Evolutionary conservation across 2,113 vertebrate species (phyloP).

Genomic region (Gambusia holbrooki): DNA sequence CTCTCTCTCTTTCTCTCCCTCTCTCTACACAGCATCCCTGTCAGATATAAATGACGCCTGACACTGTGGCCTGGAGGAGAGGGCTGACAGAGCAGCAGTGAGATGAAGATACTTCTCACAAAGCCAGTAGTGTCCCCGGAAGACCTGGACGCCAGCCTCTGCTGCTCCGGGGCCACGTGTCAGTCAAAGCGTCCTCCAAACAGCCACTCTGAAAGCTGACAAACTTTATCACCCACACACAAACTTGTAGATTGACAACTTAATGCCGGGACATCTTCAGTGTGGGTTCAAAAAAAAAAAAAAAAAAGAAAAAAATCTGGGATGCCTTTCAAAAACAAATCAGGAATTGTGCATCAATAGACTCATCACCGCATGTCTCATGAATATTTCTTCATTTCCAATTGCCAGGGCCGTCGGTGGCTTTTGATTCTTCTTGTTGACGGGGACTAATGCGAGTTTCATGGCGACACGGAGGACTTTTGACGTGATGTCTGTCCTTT

Average conservation of each 20-base stretch:
- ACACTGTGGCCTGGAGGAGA: conserved; percentile 72
- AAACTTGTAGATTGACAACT: conserved; percentile 74
- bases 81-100: conserved; percentile 62
- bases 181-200: conserved; percentile 76
- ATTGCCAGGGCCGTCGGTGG: conserved; percentile 55
- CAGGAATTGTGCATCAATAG: conserved; percentile 42
- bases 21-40: conserved; percentile 61
- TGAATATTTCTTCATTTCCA: conserved; percentile 63
- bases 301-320: neutral
- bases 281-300: neutral
- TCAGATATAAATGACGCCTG: conserved; percentile 76
- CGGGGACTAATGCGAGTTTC: conserved; percentile 78
- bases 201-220: conserved; percentile 65
- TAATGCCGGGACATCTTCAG: conserved; percentile 56
- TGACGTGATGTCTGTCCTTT: conserved; percentile 76
- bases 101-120: conserved; percentile 77
- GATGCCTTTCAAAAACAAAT: conserved; percentile 52
- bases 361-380: conserved; percentile 49
- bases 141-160: conserved; percentile 65
- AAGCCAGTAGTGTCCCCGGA: conserved; percentile 74
- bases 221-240: conserved; percentile 66
- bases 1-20: too few relatives aligned
- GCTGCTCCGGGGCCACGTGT: conserved; percentile 70
- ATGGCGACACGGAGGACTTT: conserved; percentile 69
- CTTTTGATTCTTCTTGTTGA: conserved; percentile 68